phyloP scores from a whole-genome alignment of 2,113 vertebrate genomes.

The Boleophthalmus pectinirostris region DNA sequence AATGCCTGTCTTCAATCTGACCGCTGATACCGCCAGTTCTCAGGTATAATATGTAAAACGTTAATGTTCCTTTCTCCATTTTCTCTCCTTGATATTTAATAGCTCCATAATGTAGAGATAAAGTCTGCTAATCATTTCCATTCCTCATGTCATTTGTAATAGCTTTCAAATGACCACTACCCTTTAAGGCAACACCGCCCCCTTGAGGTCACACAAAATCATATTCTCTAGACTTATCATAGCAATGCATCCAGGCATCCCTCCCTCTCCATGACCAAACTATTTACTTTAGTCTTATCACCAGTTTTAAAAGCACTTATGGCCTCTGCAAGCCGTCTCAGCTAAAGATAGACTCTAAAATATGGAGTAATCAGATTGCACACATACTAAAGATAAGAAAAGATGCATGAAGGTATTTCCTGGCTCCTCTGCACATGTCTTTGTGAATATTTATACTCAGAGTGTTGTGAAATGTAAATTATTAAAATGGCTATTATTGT shows the following conservation, averaged over 20 bases:
- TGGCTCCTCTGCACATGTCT: slow-evolving; percentile 1
- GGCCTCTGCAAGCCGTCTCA: slow-evolving; percentile 19
- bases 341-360: slow-evolving; percentile 38
- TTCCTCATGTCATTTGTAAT: slow-evolving; percentile 38
- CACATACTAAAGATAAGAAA: slow-evolving; percentile 30
- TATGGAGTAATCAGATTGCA: slow-evolving; percentile 44
- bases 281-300: slow-evolving; percentile 57
- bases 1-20: slow-evolving; percentile 96
- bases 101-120: neutral
- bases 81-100: neutral
- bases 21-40: slow-evolving; percentile 79
- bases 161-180: slow-evolving; percentile 11
- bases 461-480: slow-evolving; percentile 17
- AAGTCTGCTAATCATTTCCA: neutral
- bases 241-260: slow-evolving; percentile 33
- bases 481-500: neutral
- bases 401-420: slow-evolving; percentile 30
- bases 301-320: slow-evolving; percentile 30
- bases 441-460: neutral
- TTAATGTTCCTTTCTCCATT: slow-evolving; percentile 2
- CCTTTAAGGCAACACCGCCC: slow-evolving; percentile 63
- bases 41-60: slow-evolving; percentile 71
- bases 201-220: slow-evolving; percentile 56
- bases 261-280: slow-evolving; percentile 40
- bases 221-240: slow-evolving; percentile 19